Percentiles rank a stretch among this genome's conserved stretches.
These are phyloP conservation scores for Petaurus breviceps DNA, from an alignment of 2,113 vertebrate genomes.

Conservation along the genomic window DNA sequence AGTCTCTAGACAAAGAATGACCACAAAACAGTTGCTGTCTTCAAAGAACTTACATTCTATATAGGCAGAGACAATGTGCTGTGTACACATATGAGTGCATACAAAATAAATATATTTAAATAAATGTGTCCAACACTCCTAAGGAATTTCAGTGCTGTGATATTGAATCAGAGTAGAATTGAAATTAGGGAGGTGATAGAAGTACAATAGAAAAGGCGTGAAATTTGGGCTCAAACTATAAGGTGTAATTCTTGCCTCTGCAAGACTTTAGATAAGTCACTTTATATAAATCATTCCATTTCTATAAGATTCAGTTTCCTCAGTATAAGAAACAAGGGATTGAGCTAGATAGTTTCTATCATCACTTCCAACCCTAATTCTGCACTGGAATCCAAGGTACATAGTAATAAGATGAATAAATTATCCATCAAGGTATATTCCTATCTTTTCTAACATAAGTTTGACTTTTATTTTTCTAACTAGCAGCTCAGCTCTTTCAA, in stretches of 20 bases:
- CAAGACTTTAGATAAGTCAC: not conserved
- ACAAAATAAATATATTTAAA: not conserved
- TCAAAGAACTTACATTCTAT: not conserved
- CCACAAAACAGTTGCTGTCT: not conserved
- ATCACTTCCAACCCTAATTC: not conserved
- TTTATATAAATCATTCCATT: not conserved
- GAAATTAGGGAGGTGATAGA: not conserved
- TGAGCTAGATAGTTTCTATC: not conserved
- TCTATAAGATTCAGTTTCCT: not conserved
- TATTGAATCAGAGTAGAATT: not conserved
- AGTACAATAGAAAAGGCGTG: not conserved
- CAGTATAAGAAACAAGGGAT: not conserved
- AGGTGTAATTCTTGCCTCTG: not conserved
- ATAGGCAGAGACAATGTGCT: not conserved
- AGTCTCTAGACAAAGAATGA: not conserved
- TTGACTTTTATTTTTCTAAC: not conserved
- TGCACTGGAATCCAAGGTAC: not conserved
- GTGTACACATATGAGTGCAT: not conserved
- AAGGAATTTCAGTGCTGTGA: not conserved
- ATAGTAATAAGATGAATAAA: conserved; percentile 30
- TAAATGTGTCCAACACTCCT: not conserved
- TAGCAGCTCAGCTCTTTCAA: not conserved
- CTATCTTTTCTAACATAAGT: not conserved
- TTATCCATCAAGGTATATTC: not conserved
- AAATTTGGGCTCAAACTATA: not conserved